phyloP scores from a whole-genome alignment of 2,113 vertebrate genomes.

The Barnardius zonarius region DNA sequence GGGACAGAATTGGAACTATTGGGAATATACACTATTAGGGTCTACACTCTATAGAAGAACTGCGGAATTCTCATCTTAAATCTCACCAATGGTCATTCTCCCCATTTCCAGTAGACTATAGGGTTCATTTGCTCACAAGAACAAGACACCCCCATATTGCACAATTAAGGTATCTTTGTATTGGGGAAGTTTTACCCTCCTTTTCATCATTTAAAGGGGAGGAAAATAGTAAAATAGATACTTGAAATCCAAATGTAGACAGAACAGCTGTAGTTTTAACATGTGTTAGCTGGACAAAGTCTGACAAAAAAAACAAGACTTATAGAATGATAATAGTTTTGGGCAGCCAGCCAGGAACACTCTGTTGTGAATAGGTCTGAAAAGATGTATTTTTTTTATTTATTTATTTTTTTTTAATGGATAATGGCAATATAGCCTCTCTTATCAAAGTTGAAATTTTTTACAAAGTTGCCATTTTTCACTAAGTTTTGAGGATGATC shows the following conservation, averaged over 20 bases:
- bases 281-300: slow-evolving; percentile 10
- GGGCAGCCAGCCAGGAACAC: background rate
- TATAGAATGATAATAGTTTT: slow-evolving; percentile 32
- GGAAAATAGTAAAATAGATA: background rate
- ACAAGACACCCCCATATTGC: background rate
- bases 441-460: background rate
- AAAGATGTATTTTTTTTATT: background rate
- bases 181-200: background rate
- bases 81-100: background rate
- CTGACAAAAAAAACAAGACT: slow-evolving; percentile 14
- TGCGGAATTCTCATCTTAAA: background rate
- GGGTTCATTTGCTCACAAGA: background rate
- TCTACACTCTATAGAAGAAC: background rate
- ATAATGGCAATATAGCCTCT: background rate
- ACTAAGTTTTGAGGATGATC: background rate
- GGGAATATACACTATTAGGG: background rate
- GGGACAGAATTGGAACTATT: background rate
- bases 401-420: background rate
- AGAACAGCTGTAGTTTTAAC: slow-evolving; percentile 27
- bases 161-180: background rate
- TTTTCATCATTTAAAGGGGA: background rate
- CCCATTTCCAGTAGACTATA: background rate
- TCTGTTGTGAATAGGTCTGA: background rate
- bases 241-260: background rate
- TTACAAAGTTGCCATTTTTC: background rate